Evolutionary conservation across 2,113 vertebrate species (phyloP).

Genomic region (Ammospiza caudacuta): DNA sequence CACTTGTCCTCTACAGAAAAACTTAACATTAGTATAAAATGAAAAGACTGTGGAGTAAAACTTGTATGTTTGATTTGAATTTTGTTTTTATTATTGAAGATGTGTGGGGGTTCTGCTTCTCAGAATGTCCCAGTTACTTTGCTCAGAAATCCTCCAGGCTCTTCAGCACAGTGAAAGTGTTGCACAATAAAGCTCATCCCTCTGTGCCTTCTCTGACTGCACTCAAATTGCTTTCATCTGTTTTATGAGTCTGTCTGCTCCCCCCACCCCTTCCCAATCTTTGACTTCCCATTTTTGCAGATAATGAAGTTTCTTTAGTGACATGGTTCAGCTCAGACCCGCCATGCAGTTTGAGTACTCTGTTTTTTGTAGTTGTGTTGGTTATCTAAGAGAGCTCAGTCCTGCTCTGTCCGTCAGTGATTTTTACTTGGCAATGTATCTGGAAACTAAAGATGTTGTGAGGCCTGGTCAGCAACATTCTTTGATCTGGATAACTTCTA

Average conservation of each 20-base stretch:
- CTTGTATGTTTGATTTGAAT: not conserved
- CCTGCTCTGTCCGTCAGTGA: not conserved
- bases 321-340: not conserved
- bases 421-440: not conserved
- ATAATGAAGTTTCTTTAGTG: not conserved
- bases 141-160: not conserved
- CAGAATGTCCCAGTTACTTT: not conserved
- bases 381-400: not conserved
- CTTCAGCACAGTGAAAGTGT: not conserved
- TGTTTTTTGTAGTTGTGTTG: not conserved
- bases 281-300: not conserved
- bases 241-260: not conserved
- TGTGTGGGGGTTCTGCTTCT: not conserved
- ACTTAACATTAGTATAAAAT: not conserved
- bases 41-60: not conserved
- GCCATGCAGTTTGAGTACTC: not conserved
- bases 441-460: not conserved
- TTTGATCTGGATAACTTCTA: not conserved
- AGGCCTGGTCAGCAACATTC: not conserved
- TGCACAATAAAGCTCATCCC: not conserved
- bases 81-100: not conserved
- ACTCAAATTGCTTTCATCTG: not conserved
- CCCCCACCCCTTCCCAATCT: not conserved
- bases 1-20: not conserved
- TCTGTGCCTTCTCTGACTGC: not conserved